phyloP scores from a whole-genome alignment of 2,888 invertebrate genomes.

The Cheilosia vernalis region DNA sequence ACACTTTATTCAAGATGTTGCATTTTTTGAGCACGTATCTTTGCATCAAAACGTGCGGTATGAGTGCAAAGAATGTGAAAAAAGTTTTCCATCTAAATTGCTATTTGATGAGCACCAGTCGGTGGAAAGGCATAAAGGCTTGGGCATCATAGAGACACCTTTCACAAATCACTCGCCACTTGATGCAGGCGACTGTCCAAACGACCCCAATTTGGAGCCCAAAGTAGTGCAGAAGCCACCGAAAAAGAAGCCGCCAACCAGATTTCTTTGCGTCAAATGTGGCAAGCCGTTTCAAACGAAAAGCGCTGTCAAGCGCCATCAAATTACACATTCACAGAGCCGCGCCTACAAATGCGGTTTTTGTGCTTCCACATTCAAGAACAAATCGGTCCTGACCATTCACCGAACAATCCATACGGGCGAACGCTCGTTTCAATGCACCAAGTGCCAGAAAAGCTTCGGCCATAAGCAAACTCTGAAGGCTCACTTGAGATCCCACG shows the following conservation, averaged over 20 bases:
- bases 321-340: constrained; percentile 90
- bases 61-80: constrained; percentile 85
- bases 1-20: constrained; percentile 83
- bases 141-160: constrained; percentile 82
- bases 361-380: constrained; percentile 81
- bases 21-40: constrained; percentile 86
- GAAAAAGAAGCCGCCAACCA: constrained; percentile 81
- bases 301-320: constrained; percentile 89
- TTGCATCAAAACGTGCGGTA: constrained; percentile 86
- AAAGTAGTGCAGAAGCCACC: neutral
- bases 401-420: constrained; percentile 90
- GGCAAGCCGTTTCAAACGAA: constrained; percentile 90
- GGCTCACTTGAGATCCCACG: constrained; percentile 94
- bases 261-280: constrained; percentile 90
- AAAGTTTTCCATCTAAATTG: constrained; percentile 84
- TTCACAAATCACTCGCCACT: neutral
- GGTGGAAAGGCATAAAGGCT: constrained; percentile 84
- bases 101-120: constrained; percentile 86
- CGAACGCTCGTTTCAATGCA: constrained; percentile 79
- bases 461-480: constrained; percentile 68
- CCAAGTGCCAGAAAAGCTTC: constrained; percentile 75
- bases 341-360: constrained; percentile 87
- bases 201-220: neutral
- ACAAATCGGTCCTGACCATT: constrained; percentile 1
- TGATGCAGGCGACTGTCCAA: neutral